Evolutionary conservation across 1,140 invertebrate species (phyloP).

Genomic region (Rhopalosiphum padi): DNA sequence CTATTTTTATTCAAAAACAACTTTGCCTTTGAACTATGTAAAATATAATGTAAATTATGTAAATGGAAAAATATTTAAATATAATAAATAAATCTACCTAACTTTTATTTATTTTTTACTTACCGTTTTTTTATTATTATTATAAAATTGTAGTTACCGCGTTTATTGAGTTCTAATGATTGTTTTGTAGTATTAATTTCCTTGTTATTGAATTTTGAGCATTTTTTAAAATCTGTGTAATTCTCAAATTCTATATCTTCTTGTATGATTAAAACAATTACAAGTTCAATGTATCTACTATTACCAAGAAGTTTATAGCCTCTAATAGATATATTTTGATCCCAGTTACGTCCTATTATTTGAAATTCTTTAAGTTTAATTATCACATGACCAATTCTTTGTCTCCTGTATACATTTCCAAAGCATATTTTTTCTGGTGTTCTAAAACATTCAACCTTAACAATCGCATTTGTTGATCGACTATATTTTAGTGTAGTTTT

Average conservation of each 20-base stretch:
- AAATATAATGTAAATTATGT: no score
- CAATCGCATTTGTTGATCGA: background rate
- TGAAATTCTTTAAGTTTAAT: conserved; percentile 47
- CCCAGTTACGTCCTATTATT: conserved; percentile 43
- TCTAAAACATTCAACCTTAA: conserved; percentile 25
- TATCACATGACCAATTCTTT: conserved; percentile 8
- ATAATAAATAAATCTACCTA: no score
- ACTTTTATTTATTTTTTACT: no score
- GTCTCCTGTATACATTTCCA: background rate
- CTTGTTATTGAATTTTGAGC: background rate
- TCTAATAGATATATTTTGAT: background rate
- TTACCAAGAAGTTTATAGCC: conserved; percentile 8
- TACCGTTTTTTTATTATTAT: no score
- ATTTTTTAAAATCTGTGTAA: background rate
- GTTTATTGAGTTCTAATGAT: background rate
- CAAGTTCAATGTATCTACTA: background rate
- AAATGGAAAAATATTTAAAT: no score
- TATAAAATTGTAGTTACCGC: background rate
- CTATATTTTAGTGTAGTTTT: background rate
- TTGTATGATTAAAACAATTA: conserved; percentile 20
- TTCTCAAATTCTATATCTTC: background rate
- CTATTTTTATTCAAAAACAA: no score
- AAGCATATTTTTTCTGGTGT: background rate
- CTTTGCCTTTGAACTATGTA: no score
- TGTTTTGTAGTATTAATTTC: background rate